Evolutionary conservation across 2,888 invertebrate genomes (phyloP).

Genomic region (Chrysopilus asiliformis): DNA sequence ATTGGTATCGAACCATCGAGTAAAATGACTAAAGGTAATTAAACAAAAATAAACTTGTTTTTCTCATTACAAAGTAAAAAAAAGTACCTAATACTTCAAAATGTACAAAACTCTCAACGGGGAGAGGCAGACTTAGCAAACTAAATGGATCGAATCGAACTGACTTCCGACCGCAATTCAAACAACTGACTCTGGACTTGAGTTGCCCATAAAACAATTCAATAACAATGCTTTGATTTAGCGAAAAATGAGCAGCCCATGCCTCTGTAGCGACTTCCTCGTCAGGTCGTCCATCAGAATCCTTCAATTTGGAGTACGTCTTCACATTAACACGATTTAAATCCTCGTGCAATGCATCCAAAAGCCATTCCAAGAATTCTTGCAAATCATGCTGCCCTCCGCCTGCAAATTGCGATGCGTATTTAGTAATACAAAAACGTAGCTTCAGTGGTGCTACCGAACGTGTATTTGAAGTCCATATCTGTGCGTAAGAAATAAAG

Average conservation of each 20-base stretch:
- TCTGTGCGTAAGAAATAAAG: no score
- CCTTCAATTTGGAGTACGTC: constrained; percentile 58
- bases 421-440: constrained; percentile 70
- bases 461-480: constrained; percentile 72
- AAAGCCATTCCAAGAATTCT: constrained; percentile 78
- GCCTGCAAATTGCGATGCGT: constrained; percentile 74
- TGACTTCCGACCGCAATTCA: constrained; percentile 68
- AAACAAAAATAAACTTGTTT: no score
- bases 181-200: constrained; percentile 73
- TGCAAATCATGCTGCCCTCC: constrained; percentile 91
- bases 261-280: constrained; percentile 57
- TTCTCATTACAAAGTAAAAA: no score
- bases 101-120: constrained; percentile 74
- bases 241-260: constrained; percentile 68
- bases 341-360: constrained; percentile 87
- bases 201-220: constrained; percentile 87
- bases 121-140: constrained; percentile 75
- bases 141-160: constrained; percentile 89
- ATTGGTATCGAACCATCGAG: constrained; percentile 70
- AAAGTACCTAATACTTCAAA: constrained; percentile 62
- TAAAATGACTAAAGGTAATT: constrained; percentile 47
- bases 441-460: constrained; percentile 81
- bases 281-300: constrained; percentile 65
- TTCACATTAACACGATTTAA: constrained; percentile 64
- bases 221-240: constrained; percentile 78